Base-by-base conservation (phyloP, 2,113 vertebrate genomes). In the Glaucidium brasilianum region DNA sequence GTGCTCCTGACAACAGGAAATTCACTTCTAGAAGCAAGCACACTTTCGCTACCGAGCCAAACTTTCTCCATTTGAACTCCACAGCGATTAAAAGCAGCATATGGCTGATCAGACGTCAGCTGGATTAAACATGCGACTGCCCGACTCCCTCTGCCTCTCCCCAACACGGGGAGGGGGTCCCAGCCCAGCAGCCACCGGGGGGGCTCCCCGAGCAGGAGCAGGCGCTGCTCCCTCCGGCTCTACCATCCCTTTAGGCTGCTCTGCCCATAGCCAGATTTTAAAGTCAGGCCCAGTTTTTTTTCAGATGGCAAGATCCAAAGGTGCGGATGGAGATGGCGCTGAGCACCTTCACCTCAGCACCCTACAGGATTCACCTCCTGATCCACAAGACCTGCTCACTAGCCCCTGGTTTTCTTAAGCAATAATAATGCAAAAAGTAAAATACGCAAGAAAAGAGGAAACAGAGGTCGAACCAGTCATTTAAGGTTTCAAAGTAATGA, bases 1-100 rank as follows among this genome's bases (percentile, higher is more conserved):
- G 95, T 74, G 94, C 94, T 95, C 97, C 97, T 29, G 1, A 83
- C 90, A 95, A 93, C 97, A 98, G 98, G 98, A 98, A 98, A 97
- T 94, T 97, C 82, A 5, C 96, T 82, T 92, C 95, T 87, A 93
- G 86, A 94, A 95, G 95, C 96, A 91, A 95, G 90, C 96, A 93
- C 74, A 5, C 76, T 96, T 91, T 77, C 23, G 34, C 82, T 84
- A 88, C 84, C 78, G 73, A 92, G 75, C 59, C 56, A 75, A 84
- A 96, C 87, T 79, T 95, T 97, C 95, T 96, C 92, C 83, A 85
- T 50, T 39, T 56, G 86, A 75, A 68, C 78, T 79, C 64, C 81
- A 32, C n/a, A 39, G 50, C 35, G 81, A 52, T 53, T 63, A 92
- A 79, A 84, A 92, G 45, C 52, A 45, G n/a, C 52, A 45, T n/a